Percentiles rank a stretch among this genome's conserved stretches.
phyloP scores from a whole-genome alignment of 2,888 invertebrate genomes.

The Bhutanitis thaidina region DNA sequence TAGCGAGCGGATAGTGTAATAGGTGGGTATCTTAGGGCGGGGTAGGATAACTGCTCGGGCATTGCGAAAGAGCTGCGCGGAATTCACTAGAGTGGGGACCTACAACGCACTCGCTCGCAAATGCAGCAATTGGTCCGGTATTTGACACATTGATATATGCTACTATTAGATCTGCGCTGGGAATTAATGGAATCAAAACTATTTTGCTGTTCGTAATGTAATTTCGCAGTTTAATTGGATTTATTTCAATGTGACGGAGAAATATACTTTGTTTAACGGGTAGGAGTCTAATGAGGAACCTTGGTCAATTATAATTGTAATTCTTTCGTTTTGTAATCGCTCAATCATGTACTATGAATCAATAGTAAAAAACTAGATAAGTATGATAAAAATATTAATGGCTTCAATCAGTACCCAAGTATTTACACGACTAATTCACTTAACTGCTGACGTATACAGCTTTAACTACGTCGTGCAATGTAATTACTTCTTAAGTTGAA shows the following conservation, averaged over 20 bases:
- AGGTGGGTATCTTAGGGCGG: constrained; percentile 69
- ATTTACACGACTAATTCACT: constrained; percentile 56
- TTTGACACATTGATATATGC: constrained; percentile 72
- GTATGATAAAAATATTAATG: constrained; percentile 15
- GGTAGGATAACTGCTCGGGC: constrained; percentile 35
- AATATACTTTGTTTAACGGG: too few relatives aligned
- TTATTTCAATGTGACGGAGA: constrained; percentile 25
- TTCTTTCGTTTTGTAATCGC: background rate
- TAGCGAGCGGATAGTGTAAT: constrained; percentile 63
- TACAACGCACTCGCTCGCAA: constrained; percentile 52
- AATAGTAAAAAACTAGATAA: background rate
- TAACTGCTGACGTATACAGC: constrained; percentile 47
- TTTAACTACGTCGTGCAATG: constrained; percentile 42
- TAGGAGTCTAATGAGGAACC: too few relatives aligned
- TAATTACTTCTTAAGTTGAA: constrained; percentile 50
- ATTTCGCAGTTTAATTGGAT: constrained; percentile 31
- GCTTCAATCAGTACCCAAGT: constrained; percentile 27
- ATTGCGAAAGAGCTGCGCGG: constrained; percentile 51
- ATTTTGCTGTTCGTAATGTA: constrained; percentile 22
- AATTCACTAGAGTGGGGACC: constrained; percentile 66
- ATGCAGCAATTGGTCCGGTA: constrained; percentile 70
- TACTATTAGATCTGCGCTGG: constrained; percentile 37
- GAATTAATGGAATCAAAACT: constrained; percentile 40
- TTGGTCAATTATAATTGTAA: too few relatives aligned
- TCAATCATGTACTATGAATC: background rate